These are phyloP conservation scores for Oxyruncus cristatus DNA, from an alignment of 2,113 vertebrate genomes.

Conservation along the genomic window DNA sequence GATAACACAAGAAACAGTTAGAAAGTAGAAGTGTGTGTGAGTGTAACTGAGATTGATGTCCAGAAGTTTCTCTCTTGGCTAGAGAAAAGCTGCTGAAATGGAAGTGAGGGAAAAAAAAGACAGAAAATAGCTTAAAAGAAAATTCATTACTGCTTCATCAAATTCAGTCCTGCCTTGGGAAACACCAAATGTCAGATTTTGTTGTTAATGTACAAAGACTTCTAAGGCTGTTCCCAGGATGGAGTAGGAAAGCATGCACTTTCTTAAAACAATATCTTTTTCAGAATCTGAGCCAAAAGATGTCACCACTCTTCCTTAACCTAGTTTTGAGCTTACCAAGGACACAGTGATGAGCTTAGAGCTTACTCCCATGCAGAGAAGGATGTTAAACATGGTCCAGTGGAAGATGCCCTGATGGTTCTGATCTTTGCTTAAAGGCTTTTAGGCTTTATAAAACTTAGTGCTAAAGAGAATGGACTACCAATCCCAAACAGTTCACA, in stretches of 20 bases:
- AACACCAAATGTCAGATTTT: neutral
- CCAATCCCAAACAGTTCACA: neutral
- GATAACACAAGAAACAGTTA: conserved; percentile 40
- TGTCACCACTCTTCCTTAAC: neutral
- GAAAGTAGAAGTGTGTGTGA: conserved; percentile 5
- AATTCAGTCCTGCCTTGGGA: neutral
- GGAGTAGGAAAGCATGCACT: neutral
- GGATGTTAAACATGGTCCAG: neutral
- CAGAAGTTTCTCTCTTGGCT: conserved; percentile 37
- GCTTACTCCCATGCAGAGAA: neutral
- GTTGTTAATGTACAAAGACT: neutral
- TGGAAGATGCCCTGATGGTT: neutral
- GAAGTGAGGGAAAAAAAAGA: neutral
- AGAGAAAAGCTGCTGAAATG: conserved; percentile 19
- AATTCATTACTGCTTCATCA: neutral
- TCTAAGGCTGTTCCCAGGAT: neutral
- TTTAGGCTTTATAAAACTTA: neutral
- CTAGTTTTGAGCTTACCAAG: neutral
- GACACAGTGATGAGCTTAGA: neutral
- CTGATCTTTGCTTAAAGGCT: neutral
- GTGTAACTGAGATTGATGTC: conserved; percentile 1
- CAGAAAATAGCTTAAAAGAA: conserved; percentile 9
- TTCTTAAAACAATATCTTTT: neutral
- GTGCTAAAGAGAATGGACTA: neutral
- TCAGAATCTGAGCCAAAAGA: neutral